A percentile compares a stretch with the other conserved stretches of the same genome.
Conservation (phyloP, 1,140 invertebrate genomes). For the Bombus sibiricus region DNA sequence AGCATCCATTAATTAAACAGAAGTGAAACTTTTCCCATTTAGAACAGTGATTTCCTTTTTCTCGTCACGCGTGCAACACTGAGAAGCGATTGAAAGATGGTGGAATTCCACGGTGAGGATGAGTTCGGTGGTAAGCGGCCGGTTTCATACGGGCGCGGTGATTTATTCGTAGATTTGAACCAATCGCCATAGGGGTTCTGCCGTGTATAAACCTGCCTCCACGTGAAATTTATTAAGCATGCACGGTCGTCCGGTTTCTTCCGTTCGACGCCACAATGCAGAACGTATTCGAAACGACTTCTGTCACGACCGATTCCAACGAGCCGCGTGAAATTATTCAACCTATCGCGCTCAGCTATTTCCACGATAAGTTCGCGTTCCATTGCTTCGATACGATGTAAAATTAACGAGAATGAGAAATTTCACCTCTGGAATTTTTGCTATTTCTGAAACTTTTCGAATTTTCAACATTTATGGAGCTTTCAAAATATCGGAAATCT, state of each 20-base stretch:
- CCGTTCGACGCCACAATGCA: conserved; percentile 38
- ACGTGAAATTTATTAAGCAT: conserved; percentile 51
- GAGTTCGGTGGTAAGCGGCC: conserved; percentile 11
- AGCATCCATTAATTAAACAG: not conserved
- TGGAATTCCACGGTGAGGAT: conserved; percentile 19
- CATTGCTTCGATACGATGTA: not conserved
- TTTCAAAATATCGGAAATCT: not conserved
- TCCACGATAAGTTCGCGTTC: conserved; percentile 18
- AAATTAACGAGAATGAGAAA: not conserved
- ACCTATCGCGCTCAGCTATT: not conserved
- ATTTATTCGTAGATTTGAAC: conserved; percentile 56
- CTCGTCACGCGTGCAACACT: not conserved
- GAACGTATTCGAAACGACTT: conserved; percentile 46
- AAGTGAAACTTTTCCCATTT: not conserved
- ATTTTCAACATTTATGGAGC: not conserved
- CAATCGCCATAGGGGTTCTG: conserved; percentile 54
- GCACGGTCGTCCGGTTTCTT: conserved; percentile 10
- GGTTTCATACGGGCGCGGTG: conserved; percentile 45
- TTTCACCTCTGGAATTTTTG: not conserved
- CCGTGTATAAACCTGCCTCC: conserved; percentile 40
- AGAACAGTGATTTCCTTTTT: not conserved
- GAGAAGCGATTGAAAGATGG: not conserved
- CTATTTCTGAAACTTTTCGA: not conserved
- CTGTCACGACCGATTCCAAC: conserved; percentile 30
- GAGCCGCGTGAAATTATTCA: conserved; percentile 32